phyloP scores from a whole-genome alignment of 2,888 invertebrate species.

The Drosophila acutilabella region DNA sequence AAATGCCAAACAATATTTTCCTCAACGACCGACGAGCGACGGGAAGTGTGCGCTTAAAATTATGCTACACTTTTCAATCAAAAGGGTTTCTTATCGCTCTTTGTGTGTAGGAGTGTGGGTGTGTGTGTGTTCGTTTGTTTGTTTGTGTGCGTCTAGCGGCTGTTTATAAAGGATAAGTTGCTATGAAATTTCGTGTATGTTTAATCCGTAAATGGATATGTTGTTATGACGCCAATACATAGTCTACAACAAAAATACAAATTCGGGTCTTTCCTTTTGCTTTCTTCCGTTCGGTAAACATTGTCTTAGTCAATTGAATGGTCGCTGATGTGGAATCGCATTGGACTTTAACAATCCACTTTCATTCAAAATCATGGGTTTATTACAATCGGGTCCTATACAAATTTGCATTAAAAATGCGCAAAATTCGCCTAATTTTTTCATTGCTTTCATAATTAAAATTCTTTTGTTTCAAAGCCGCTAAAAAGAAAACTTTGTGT shows the following conservation, averaged over 20 bases:
- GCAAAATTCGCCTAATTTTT: constrained; percentile 15
- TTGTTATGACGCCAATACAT: constrained; percentile 62
- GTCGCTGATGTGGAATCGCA: constrained; percentile 30
- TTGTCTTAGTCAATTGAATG: constrained; percentile 39
- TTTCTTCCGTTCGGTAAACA: constrained; percentile 35
- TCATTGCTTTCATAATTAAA: constrained; percentile 35
- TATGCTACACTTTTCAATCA: constrained; percentile 69
- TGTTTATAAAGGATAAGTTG: constrained; percentile 77
- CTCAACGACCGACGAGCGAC: constrained; percentile 36
- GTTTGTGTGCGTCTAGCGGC: constrained; percentile 58
- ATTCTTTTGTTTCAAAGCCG: constrained; percentile 3
- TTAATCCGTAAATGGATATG: constrained; percentile 78
- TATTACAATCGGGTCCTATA: constrained; percentile 22
- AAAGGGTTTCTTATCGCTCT: constrained; percentile 46
- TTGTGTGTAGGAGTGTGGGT: background rate
- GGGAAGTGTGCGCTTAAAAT: constrained; percentile 69
- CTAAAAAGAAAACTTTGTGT: no score
- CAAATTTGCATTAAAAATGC: constrained; percentile 29
- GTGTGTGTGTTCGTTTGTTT: constrained; percentile 3
- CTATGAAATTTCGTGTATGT: constrained; percentile 68
- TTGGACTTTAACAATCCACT: constrained; percentile 27
- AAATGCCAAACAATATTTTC: constrained; percentile 68
- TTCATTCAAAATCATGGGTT: constrained; percentile 12
- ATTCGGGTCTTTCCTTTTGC: constrained; percentile 24
- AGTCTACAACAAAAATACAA: constrained; percentile 23